Conservation (phyloP, 2,888 invertebrate genomes). For the Stratiomys singularior region DNA sequence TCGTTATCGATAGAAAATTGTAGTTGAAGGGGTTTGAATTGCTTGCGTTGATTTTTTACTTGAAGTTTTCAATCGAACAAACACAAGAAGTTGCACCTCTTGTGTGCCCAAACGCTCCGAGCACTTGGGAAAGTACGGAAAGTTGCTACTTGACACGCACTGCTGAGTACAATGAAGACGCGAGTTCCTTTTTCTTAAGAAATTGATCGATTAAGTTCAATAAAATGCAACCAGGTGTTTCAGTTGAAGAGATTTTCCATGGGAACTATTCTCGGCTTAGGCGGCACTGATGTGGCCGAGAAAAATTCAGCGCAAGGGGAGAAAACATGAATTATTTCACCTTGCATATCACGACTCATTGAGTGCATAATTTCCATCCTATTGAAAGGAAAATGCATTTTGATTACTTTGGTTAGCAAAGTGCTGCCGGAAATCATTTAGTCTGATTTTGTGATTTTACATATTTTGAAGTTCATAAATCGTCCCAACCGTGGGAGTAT, state of each 20-base stretch:
- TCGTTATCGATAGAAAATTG: conserved; percentile 2
- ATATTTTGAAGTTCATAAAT: too few relatives aligned
- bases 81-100: conserved; percentile 24
- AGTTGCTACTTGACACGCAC: conserved; percentile 46
- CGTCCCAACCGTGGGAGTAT: too few relatives aligned
- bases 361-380: conserved; percentile 20
- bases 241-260: conserved; percentile 21
- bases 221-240: conserved; percentile 49
- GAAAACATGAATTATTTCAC: conserved; percentile 43
- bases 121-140: neutral
- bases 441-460: neutral
- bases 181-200: conserved; percentile 46
- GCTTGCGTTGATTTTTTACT: conserved; percentile 5
- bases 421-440: too few relatives aligned
- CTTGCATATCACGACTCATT: neutral
- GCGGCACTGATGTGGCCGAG: neutral
- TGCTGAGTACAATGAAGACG: conserved; percentile 44
- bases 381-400: neutral
- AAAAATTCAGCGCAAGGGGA: conserved; percentile 46
- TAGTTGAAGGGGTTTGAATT: conserved; percentile 18
- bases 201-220: conserved; percentile 50
- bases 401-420: too few relatives aligned
- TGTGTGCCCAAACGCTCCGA: neutral
- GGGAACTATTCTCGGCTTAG: conserved; percentile 25
- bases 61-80: neutral